phyloP scores from a whole-genome alignment of 2,888 invertebrate species.

The Meghimatium bilineatum region DNA sequence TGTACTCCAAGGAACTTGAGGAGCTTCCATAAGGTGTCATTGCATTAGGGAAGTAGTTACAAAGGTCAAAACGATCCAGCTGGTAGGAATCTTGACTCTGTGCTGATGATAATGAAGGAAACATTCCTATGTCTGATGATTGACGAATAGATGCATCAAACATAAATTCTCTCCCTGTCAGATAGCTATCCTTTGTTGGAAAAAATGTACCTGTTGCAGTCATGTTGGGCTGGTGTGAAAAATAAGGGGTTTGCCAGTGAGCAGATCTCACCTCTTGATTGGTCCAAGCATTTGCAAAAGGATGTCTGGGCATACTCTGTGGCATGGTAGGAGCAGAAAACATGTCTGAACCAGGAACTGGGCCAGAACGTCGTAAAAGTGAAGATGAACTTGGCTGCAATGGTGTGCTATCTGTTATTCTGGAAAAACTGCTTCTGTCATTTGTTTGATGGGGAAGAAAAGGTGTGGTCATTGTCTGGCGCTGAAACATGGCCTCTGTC shows the following conservation, averaged over 20 bases:
- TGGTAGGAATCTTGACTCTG: slow-evolving; percentile 60
- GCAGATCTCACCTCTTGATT: slow-evolving; percentile 69
- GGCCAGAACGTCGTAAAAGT: slow-evolving; percentile 60
- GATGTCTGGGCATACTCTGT: slow-evolving; percentile 69
- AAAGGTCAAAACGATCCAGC: slow-evolving; percentile 69
- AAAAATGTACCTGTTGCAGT: slow-evolving; percentile 58
- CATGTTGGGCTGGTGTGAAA: slow-evolving; percentile 66
- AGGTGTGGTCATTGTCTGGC: slow-evolving; percentile 67
- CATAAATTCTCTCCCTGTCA: slow-evolving; percentile 69
- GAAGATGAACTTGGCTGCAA: slow-evolving; percentile 58
- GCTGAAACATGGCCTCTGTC: slow-evolving; percentile 68
- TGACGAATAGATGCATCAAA: slow-evolving; percentile 66
- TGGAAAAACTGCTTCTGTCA: slow-evolving; percentile 57
- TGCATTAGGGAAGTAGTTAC: slow-evolving; percentile 63
- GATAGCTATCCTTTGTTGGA: slow-evolving; percentile 69
- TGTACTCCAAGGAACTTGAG: slow-evolving; percentile 67
- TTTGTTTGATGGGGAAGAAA: slow-evolving; percentile 56
- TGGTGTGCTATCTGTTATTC: slow-evolving; percentile 63
- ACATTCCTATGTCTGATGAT: slow-evolving; percentile 69
- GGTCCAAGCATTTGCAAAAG: slow-evolving; percentile 70
- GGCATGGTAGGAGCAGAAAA: slow-evolving; percentile 64
- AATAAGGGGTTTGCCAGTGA: slow-evolving; percentile 70
- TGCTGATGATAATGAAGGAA: slow-evolving; percentile 60
- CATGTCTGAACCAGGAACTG: slow-evolving; percentile 67
- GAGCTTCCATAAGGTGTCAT: slow-evolving; percentile 59